Conservation (phyloP, 1,140 invertebrate genomes). For the Dendrolimus kikuchii region DNA sequence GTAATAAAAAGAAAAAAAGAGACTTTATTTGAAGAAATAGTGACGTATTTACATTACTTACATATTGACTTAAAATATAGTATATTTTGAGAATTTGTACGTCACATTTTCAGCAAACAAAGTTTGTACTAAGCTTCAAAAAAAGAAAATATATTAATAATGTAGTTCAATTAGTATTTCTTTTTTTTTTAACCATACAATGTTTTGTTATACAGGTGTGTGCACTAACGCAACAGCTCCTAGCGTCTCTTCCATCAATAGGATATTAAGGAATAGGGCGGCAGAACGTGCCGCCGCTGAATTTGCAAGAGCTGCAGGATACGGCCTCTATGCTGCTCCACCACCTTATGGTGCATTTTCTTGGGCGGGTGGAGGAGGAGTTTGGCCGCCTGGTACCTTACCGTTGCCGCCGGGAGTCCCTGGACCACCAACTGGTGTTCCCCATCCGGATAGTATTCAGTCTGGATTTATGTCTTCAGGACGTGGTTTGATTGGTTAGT, state of each 20-base stretch:
- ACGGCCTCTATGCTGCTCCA: conserved; percentile 86
- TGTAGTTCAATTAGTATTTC: too few relatives aligned
- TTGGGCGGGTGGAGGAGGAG: conserved; percentile 71
- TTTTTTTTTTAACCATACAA: too few relatives aligned
- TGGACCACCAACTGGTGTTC: conserved; percentile 65
- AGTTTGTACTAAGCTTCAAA: too few relatives aligned
- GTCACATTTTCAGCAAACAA: too few relatives aligned
- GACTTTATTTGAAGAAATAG: too few relatives aligned
- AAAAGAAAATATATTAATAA: too few relatives aligned
- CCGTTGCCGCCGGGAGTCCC: conserved; percentile 69
- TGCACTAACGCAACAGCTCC: conserved; percentile 93
- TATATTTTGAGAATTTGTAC: too few relatives aligned
- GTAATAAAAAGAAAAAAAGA: too few relatives aligned
- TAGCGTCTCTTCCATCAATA: conserved; percentile 93
- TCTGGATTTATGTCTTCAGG: conserved; percentile 72
- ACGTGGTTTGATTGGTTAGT: conserved; percentile 59
- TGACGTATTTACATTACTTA: too few relatives aligned
- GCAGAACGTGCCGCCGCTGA: conserved; percentile 95
- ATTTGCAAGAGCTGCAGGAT: conserved; percentile 91
- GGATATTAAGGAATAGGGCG: conserved; percentile 91
- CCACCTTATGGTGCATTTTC: conserved; percentile 79
- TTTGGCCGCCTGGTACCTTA: conserved; percentile 60
- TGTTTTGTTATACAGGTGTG: conserved; percentile 68
- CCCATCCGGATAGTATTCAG: conserved; percentile 70
- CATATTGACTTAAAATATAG: too few relatives aligned